Conservation (phyloP, 2,888 invertebrate genomes). For the Leucophenga montana region DNA sequence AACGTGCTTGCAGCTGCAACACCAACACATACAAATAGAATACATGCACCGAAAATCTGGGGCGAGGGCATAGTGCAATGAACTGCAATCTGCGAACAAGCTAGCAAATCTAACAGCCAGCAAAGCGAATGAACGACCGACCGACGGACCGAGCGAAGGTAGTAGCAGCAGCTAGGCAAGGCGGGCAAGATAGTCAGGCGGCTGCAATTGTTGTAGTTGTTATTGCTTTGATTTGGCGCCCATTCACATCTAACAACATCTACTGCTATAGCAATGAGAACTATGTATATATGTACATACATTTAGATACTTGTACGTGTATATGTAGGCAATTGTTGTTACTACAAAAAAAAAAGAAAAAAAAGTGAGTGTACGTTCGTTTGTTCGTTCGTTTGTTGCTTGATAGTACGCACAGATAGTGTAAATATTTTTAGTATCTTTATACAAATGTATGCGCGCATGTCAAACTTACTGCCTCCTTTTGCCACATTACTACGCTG, state of each 20-base stretch:
- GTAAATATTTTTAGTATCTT: background rate
- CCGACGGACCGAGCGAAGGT: slow-evolving; percentile 33
- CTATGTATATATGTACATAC: too few relatives aligned
- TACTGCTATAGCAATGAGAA: slow-evolving; percentile 20
- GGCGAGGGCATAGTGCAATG: slow-evolving; percentile 73
- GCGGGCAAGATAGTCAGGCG: slow-evolving; percentile 30
- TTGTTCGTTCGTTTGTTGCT: slow-evolving; percentile 1
- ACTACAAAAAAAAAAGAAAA: slow-evolving; percentile 2
- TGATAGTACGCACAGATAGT: slow-evolving; percentile 20
- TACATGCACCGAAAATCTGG: slow-evolving; percentile 61
- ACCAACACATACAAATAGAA: slow-evolving; percentile 24
- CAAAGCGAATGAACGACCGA: slow-evolving; percentile 21
- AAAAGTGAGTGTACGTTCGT: slow-evolving; percentile 16
- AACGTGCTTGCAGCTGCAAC: slow-evolving; percentile 42
- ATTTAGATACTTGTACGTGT: too few relatives aligned
- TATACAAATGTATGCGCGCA: slow-evolving; percentile 29
- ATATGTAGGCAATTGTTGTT: background rate
- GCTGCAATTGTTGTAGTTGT: slow-evolving; percentile 48
- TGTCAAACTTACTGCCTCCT: slow-evolving; percentile 25
- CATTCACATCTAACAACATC: slow-evolving; percentile 40
- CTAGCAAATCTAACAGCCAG: too few relatives aligned
- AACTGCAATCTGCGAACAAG: slow-evolving; percentile 55
- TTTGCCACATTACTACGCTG: too few relatives aligned
- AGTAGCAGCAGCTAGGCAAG: slow-evolving; percentile 39
- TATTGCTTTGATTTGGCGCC: slow-evolving; percentile 33